Base-by-base conservation (phyloP, 1,140 invertebrate genomes). In the Ips typographus region DNA sequence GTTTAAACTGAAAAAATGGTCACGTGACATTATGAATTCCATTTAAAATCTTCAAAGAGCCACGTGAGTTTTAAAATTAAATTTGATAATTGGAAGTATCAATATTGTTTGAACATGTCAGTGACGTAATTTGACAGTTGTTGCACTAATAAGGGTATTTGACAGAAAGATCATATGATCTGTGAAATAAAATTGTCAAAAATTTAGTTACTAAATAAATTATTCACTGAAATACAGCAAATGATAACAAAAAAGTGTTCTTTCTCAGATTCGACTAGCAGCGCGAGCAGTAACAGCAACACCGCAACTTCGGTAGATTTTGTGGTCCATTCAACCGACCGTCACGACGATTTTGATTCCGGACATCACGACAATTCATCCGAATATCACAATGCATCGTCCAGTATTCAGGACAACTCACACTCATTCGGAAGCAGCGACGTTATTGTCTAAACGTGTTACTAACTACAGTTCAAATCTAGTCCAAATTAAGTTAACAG, bases 291-390 rank as follows among this genome's bases (percentile, higher is more conserved):
- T 37, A 55, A 38, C 37, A 55, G 7, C 7, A 38, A 55, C n/a
- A 55, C 44, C 6, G 44, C 42, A 8, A 38, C 57, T 40, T 41
- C 40, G 5, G 57, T 59, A 40, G 57, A 59, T 36, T 59, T 40
- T 6, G n/a, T 59, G 37, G 36, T 56, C 38, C 53, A 56, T 38
- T 40, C 8, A n/a, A n/a, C 57, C 7, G 42, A 61, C 38, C 59
- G 42, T 5, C 59, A 44, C 38, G 59, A 61, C 38, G 59, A 61
- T 4, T 6, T 40, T 41, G 40, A 61, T 47, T 43, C 59, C 43
- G 59, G 42, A 40, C 57, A 41, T 59, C 38, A 59, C 40, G 57
- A 42, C n/a, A 42, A 59, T 59, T 7, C 38, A 40, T 59, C 37
- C 38, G 40, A 59, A n/a, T 37, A 55, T 55, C 8, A 55, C 36